Evolutionary conservation across 2,113 vertebrate genomes (phyloP), one percentile per base, ranked within the genome.

Genomic region (Dendropsophus ebraccatus): DNA sequence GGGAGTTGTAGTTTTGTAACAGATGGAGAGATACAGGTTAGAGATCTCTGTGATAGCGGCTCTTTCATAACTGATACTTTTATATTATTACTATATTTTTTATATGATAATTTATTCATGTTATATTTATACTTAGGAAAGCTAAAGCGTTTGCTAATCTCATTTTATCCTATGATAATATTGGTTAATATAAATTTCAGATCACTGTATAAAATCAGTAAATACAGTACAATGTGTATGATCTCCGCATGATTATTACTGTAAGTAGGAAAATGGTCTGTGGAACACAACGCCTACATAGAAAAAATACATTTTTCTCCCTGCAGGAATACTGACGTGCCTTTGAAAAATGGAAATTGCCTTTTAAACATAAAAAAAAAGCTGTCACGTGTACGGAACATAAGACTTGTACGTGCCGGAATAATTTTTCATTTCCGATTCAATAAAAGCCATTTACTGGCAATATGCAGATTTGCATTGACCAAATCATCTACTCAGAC

Each of bases 261-360:
- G 45, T n/a, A 81, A 60, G 78, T 62, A 81, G 35, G 19, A 23
- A 35, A 81, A 58, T 81, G 2, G 16, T 81, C 14, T 28, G 14
- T 37, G 37, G 56, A n/a, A 81, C 23, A 25, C 62, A 81, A 81
- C 56, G 58, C 78, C 78, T 60, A 65, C 78, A 56, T 37, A 65
- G 25, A 45, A 81, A 41, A 81, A 35, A 45, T 74, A 49, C 69
- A 74, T 74, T 83, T n/a, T 81, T 73, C 67, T 37, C 50, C 32
- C 69, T 52, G n/a, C 67, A 17, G 32, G 50, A 37, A 41, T n/a
- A 41, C 49, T 37, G 69, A 35, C 45, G 74, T 58, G 37, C 69
- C 25, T 84, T 74, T 75, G 32, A 56, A 23, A 56, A 14, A 37
- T 37, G 21, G 25, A 50, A 52, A 70, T 28, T 83, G 49, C 32